Base-by-base conservation (phyloP, 92 coral and sea anemone genomes). In the Desmophyllum pertusum region DNA sequence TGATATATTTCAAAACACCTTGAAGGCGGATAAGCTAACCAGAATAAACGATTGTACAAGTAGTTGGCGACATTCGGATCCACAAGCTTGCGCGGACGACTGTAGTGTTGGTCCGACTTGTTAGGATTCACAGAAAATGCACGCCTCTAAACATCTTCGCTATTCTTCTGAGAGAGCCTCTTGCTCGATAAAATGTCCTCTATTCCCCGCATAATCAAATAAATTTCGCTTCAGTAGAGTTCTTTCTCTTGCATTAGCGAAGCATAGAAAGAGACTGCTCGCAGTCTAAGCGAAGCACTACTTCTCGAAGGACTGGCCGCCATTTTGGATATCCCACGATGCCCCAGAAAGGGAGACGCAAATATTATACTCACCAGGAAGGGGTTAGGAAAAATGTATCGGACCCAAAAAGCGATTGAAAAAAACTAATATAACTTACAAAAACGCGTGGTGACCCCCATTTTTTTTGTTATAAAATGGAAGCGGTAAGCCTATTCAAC, bases 301-400 rank as follows among this genome's bases (percentile, higher is more conserved):
- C 69, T 30, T 63, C 69, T 1, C 35, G n/a, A n/a, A n/a, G 37
- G 10, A 63, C 69, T 4, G 3, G 35, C 69, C 69, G 37, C 69
- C 69, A 63, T 63, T 23, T 63, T 63, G 23, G 69, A 63, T 63
- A 63, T 63, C 69, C 69, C 69, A 63, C 13, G 8, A 63, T 63
- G 23, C 39, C 35, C 10, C 69, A 30, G 23, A 65, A 65, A 65
- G 71, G 6, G 71, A 65, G 71, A 52, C 71, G 21, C 42, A 31
- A 65, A 10, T 36, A 65, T 36, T 33, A 31, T 0, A 65, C 71
- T 65, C 35, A 65, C 71, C 35, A 65, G 40, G 71, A 42, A 8
- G 71, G 71, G 71, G 71, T 10, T 17, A 33, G 42, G 41, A 65
- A 65, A 63, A 19, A 29, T 65, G 40, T 65, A 3, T 3, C 39